phyloP scores from a whole-genome alignment of 2,797 vertebrate species.

The Anguilla pacifica region DNA sequence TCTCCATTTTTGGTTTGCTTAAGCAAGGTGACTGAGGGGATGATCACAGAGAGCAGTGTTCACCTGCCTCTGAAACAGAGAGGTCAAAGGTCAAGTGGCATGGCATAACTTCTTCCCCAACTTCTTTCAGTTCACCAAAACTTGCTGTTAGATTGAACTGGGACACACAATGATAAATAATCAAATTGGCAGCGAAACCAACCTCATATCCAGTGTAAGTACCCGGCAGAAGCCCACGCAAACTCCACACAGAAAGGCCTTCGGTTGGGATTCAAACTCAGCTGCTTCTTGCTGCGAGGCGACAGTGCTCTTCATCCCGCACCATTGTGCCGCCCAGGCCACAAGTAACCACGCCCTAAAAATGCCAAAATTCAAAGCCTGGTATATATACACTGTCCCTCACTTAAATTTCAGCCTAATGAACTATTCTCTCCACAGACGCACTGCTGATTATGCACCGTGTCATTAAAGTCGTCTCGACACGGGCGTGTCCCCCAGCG shows the following conservation, averaged over 20 bases:
- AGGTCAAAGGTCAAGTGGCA: not conserved
- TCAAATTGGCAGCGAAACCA: not conserved
- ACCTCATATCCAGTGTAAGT: not conserved
- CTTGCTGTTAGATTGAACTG: not conserved
- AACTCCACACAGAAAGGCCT: too few species aligned
- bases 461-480: not conserved
- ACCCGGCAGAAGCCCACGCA: too few species aligned
- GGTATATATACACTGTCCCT: not conserved
- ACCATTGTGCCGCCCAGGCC: too few species aligned
- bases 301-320: too few species aligned
- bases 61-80: not conserved
- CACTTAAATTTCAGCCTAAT: not conserved
- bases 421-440: not conserved
- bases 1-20: not conserved
- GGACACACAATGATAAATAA: not conserved
- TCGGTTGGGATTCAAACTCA: too few species aligned
- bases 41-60: not conserved
- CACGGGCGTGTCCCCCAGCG: not conserved
- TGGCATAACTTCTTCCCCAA: too few species aligned
- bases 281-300: too few species aligned
- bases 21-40: not conserved
- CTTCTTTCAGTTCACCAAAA: not conserved
- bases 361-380: too few species aligned
- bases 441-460: not conserved
- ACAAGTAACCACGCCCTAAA: too few species aligned